phyloP scores from a whole-genome alignment of 2,888 invertebrate species.

The Zele albiditarsus region DNA sequence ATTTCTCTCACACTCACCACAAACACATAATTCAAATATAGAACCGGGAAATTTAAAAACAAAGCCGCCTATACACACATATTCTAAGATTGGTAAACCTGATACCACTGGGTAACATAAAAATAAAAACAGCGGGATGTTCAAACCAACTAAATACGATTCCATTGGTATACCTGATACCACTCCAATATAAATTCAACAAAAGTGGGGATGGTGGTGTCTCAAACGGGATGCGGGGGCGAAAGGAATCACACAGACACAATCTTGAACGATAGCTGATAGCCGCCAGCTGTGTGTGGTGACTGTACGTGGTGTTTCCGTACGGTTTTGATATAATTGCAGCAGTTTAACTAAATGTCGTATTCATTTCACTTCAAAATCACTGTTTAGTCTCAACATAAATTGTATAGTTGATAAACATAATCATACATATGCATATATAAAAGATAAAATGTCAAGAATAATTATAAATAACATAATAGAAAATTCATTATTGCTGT shows the following conservation, averaged over 20 bases:
- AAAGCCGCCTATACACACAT: no score
- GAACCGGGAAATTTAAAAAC: no score
- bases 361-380: not conserved
- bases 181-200: no score
- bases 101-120: no score
- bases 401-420: not conserved
- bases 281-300: slow-evolving; percentile 59
- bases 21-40: no score
- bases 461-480: not conserved
- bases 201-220: slow-evolving; percentile 10
- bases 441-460: not conserved
- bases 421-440: not conserved
- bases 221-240: slow-evolving; percentile 13
- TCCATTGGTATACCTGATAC: not conserved
- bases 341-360: slow-evolving; percentile 41
- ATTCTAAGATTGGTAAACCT: no score
- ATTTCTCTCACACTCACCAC: no score
- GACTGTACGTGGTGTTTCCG: slow-evolving; percentile 47
- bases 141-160: not conserved
- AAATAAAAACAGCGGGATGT: not conserved
- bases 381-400: no score
- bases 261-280: slow-evolving; percentile 63
- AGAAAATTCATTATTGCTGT: not conserved
- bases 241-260: slow-evolving; percentile 47
- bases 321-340: slow-evolving; percentile 37